A percentile compares a stretch with the other conserved stretches of the same genome.
These are phyloP conservation scores for Patella depressa DNA, from an alignment of 2,888 invertebrate species.

Conservation along the genomic window DNA sequence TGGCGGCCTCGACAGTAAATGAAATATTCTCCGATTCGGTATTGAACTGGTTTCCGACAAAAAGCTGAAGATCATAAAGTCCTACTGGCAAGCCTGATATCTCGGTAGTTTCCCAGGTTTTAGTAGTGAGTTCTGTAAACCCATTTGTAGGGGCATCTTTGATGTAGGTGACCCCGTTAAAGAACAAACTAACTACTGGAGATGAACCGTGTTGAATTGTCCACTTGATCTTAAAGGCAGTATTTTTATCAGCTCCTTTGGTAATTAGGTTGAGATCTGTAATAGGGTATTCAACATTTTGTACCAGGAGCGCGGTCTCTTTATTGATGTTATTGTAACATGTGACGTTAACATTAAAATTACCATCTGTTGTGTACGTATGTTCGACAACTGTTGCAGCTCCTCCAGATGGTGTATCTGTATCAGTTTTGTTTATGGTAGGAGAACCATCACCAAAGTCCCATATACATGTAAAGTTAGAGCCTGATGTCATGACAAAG, in stretches of 20 bases:
- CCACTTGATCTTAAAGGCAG: slow-evolving; percentile 39
- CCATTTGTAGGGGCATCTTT: slow-evolving; percentile 11
- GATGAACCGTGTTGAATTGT: slow-evolving; percentile 43
- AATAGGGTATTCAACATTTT: slow-evolving; percentile 51
- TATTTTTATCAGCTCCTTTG: slow-evolving; percentile 41
- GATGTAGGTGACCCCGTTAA: slow-evolving; percentile 31
- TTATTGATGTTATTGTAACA: slow-evolving; percentile 52
- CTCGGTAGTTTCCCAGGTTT: slow-evolving; percentile 22
- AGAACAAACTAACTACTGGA: slow-evolving; percentile 38
- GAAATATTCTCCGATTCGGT: slow-evolving; percentile 17
- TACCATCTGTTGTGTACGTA: slow-evolving; percentile 40
- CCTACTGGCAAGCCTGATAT: slow-evolving; percentile 18
- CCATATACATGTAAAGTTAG: slow-evolving; percentile 58
- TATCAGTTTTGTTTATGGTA: slow-evolving; percentile 21
- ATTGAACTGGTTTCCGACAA: slow-evolving; percentile 37
- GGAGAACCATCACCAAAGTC: slow-evolving; percentile 41
- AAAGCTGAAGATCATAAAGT: slow-evolving; percentile 33
- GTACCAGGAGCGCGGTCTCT: slow-evolving; percentile 8
- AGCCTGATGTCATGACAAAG: slow-evolving; percentile 50
- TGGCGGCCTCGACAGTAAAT: slow-evolving; percentile 40
- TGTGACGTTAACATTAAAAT: slow-evolving; percentile 36
- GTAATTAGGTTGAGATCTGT: slow-evolving; percentile 44
- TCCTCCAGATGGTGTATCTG: slow-evolving; percentile 23
- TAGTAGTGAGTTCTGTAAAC: slow-evolving; percentile 13
- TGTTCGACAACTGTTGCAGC: slow-evolving; percentile 29